Evolutionary conservation across 23 tunicate species (phyloP).

Genomic region (Pegea sp.): DNA sequence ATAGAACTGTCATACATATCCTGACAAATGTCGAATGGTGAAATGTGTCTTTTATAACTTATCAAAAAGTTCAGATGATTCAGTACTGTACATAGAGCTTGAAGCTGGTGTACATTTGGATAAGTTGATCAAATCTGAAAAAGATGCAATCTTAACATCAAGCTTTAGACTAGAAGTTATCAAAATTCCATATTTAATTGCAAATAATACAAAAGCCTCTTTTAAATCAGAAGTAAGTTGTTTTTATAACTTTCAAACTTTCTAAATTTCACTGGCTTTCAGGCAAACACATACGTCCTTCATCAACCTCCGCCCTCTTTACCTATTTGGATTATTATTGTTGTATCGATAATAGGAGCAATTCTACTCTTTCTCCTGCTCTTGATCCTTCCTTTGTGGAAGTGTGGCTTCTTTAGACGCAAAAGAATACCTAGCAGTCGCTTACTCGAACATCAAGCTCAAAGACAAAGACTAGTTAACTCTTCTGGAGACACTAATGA

Average conservation of each 20-base stretch:
- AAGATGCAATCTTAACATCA: constrained; percentile 45
- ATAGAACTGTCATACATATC: too few relatives aligned
- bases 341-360: constrained; percentile 64
- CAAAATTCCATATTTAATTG: constrained; percentile 32
- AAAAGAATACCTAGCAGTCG: constrained; percentile 13
- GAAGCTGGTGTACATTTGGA: constrained; percentile 17
- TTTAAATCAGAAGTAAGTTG: constrained; percentile 22
- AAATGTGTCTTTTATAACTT: too few relatives aligned
- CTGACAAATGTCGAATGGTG: too few relatives aligned
- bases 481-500: too few relatives aligned
- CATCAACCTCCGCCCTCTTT: constrained; percentile 10
- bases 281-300: constrained; percentile 36
- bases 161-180: constrained; percentile 15
- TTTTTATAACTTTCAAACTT: neutral
- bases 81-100: constrained; percentile 17
- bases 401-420: constrained; percentile 80
- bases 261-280: neutral
- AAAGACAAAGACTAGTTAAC: too few relatives aligned
- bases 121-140: constrained; percentile 12
- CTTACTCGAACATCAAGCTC: too few relatives aligned
- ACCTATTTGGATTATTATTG: constrained; percentile 52
- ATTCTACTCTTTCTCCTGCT: constrained; percentile 27
- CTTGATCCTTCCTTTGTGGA: constrained; percentile 47
- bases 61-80: too few relatives aligned
- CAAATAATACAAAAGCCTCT: constrained; percentile 10